phyloP scores from a whole-genome alignment of 1,140 invertebrate species.

The Papilio machaon region DNA sequence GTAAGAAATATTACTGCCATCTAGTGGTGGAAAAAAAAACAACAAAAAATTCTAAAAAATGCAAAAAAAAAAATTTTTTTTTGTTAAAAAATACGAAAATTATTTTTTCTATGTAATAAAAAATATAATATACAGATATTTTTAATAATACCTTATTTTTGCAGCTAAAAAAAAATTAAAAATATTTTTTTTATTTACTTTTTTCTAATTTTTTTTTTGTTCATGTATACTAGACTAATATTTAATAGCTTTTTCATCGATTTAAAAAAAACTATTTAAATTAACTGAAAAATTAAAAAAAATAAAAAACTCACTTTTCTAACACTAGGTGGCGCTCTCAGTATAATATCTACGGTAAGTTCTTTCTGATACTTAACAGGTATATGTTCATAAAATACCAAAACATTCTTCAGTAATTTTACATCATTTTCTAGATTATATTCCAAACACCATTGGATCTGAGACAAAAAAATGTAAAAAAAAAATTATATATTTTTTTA shows the following conservation, averaged over 20 bases:
- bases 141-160: no score
- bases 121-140: no score
- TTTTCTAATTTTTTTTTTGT: no score
- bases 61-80: neutral
- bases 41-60: neutral
- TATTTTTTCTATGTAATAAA: no score
- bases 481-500: neutral
- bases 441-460: constrained; percentile 53
- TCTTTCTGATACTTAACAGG: constrained; percentile 37
- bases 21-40: constrained; percentile 30
- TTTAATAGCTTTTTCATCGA: no score
- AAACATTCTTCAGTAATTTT: constrained; percentile 45
- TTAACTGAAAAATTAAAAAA: neutral
- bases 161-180: no score
- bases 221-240: no score
- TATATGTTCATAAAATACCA: constrained; percentile 51
- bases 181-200: no score
- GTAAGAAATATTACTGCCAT: constrained; percentile 40
- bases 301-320: constrained; percentile 45
- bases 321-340: constrained; percentile 40
- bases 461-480: neutral
- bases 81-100: no score
- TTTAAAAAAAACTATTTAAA: neutral
- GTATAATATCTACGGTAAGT: constrained; percentile 42
- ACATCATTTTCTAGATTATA: constrained; percentile 42